Base-by-base conservation (phyloP, 2,888 invertebrate species). In the Epinotia brunnichana region DNA sequence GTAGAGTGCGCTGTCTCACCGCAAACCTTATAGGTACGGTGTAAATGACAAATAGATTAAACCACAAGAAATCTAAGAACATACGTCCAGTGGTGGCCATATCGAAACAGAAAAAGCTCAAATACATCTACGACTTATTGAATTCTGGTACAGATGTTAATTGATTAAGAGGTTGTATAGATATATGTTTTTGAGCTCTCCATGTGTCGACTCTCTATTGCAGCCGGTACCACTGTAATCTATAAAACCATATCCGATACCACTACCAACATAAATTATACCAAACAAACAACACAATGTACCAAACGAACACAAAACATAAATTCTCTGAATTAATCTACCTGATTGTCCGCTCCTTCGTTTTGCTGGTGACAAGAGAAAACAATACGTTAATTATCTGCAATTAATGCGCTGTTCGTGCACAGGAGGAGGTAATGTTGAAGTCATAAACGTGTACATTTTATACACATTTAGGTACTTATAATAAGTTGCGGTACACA, bases 271-370 rank as follows among this genome's bases (percentile, higher is more conserved):
- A 56, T 39, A 66, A 56, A 39, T 0, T 51, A 29, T 15, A 66
- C 41, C 17, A 35, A 21, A 24, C 24, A 62, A 24, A 66, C 64
- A 21, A 64, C 35, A 64, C 62, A 56, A 41, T n/a, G 17, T 11
- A 56, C 57, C 59, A 75, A 69, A 76, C 68, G 75, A 60, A 77
- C 74, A 78, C 74, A 78, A 72, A 69, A 69, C 74, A 74, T 15
- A 21, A 73, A 73, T 53, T 69, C 66, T 74, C 72, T 59, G 44
- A 61, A 68, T 44, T 67, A 74, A 61, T 73, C 82, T 90, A 93
- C 92, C 92, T 93, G 92, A 88, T 91, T 91, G 82, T 91, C 92
- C 79, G 91, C 88, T 89, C 91, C 92, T 89, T 89, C 87, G 89
- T 91, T 90, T 77, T 89, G 90, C 92, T 93, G 89, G 81, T 85